Percentiles rank a stretch among this genome's conserved stretches.
phyloP scores from a whole-genome alignment of 2,888 invertebrate species.

The Oscheius sp. region DNA sequence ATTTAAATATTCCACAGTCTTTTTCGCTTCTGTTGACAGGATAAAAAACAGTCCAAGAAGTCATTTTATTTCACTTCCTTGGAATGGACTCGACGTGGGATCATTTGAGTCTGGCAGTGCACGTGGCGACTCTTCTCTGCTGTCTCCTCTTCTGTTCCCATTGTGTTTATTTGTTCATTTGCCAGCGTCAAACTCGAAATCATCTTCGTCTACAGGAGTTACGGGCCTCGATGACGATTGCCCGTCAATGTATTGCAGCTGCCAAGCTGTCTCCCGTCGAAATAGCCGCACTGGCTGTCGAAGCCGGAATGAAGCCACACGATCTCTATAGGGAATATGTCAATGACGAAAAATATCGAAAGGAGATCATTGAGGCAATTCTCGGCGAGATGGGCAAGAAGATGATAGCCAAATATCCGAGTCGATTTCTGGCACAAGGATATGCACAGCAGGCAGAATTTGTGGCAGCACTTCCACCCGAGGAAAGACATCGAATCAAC shows the following conservation, averaged over 20 bases:
- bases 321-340: constrained; percentile 21
- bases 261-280: constrained; percentile 17
- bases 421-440: constrained; percentile 19
- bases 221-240: background rate
- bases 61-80: too few species aligned
- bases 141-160: too few species aligned
- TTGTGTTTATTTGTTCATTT: background rate
- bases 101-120: too few species aligned
- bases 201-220: background rate
- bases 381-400: constrained; percentile 8
- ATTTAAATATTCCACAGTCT: too few species aligned
- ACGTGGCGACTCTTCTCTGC: too few species aligned
- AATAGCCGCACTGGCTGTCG: constrained; percentile 20
- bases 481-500: background rate
- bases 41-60: too few species aligned
- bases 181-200: background rate
- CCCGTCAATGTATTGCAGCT: background rate
- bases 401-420: constrained; percentile 6
- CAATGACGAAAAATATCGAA: background rate
- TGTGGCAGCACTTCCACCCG: background rate
- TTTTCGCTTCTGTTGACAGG: too few species aligned
- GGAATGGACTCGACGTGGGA: too few species aligned
- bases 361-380: constrained; percentile 1
- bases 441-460: constrained; percentile 20
- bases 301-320: constrained; percentile 27